Conservation (phyloP, 2,888 invertebrate genomes). For the Brachyopa scutellaris region DNA sequence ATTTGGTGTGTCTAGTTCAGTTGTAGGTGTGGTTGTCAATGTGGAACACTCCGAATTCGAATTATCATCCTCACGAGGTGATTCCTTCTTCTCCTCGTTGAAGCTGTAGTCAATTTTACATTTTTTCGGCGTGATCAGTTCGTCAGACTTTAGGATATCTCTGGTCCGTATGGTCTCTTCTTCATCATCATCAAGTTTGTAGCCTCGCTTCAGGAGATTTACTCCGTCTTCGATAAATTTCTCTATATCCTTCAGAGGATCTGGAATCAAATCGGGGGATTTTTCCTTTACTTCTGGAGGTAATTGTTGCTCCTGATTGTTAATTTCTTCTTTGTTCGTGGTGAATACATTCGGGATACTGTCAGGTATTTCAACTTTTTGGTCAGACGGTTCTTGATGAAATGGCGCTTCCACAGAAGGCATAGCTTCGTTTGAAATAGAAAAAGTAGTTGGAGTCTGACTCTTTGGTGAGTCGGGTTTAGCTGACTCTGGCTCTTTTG, state of each 20-base stretch:
- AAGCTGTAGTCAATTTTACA: slow-evolving; percentile 52
- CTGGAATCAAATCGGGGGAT: slow-evolving; percentile 68
- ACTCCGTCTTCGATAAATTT: slow-evolving; percentile 80
- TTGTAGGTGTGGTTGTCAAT: slow-evolving; percentile 39
- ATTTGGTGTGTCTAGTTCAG: slow-evolving; percentile 58
- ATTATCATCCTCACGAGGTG: slow-evolving; percentile 68
- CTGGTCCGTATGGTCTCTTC: slow-evolving; percentile 54
- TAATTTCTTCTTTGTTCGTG: too few species aligned
- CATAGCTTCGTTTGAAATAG: neutral
- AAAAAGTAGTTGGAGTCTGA: neutral
- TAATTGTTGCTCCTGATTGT: too few species aligned
- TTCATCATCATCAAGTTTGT: slow-evolving; percentile 77
- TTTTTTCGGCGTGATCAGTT: slow-evolving; percentile 39
- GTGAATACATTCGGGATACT: too few species aligned
- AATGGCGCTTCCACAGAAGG: neutral
- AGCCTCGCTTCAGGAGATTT: slow-evolving; percentile 78
- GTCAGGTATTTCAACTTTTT: neutral
- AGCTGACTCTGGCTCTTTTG: neutral
- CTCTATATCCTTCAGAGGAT: slow-evolving; percentile 79
- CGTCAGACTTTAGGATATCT: slow-evolving; percentile 35
- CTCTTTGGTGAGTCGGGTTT: neutral
- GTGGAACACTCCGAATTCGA: slow-evolving; percentile 51
- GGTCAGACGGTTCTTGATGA: too few species aligned
- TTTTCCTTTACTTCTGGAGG: too few species aligned
- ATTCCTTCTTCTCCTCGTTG: slow-evolving; percentile 22